Base-by-base conservation (phyloP, 2,888 invertebrate species). In the Lasioglossum calceatum region DNA sequence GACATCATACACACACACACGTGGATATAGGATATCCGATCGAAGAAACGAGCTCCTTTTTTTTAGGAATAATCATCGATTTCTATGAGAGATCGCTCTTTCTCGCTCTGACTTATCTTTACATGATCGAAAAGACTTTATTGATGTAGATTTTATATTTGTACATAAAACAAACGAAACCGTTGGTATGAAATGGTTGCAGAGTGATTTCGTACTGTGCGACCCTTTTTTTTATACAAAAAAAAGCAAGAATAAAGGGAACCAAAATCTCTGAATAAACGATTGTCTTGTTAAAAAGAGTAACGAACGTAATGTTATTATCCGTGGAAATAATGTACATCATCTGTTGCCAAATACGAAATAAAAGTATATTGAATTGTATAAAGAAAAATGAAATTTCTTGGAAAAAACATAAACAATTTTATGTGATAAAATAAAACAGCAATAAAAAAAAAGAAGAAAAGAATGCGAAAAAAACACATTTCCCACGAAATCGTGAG, bases 91-190 rank as follows among this genome's bases (percentile, higher is more conserved):
- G 58, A 58, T 61, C n/a, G 16, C 75, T 74, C 47, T 54, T 80
- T 72, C 44, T 61, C 58, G 42, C 73, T 75, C 80, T 71, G 39
- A 77, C 71, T 44, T 79, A 79, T 82, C 83, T 81, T 89, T 82
- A 71, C 75, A 77, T 76, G 44, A 85, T 81, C 39, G 74, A 85
- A 89, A 88, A 87, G 79, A 88, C 91, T 92, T 82, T 92, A 93
- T 83, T 92, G 90, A 86, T 77, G 78, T 90, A 92, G 88, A 90
- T 92, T 93, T 92, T 93, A 93, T 93, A 94, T 93, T 92, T 94
- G 93, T 94, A 94, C 85, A 94, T 94, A 93, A 92, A 87, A 42
- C 42, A 87, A 90, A 84, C 70, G 47, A 72, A 87, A 74, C 73
- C 36, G 70, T 74, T 70, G 75, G 84, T 81, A 61, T 73, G 70